These are phyloP conservation scores for Erethizon dorsatum DNA, from an alignment of 2,797 vertebrate species.

Conservation along the genomic window DNA sequence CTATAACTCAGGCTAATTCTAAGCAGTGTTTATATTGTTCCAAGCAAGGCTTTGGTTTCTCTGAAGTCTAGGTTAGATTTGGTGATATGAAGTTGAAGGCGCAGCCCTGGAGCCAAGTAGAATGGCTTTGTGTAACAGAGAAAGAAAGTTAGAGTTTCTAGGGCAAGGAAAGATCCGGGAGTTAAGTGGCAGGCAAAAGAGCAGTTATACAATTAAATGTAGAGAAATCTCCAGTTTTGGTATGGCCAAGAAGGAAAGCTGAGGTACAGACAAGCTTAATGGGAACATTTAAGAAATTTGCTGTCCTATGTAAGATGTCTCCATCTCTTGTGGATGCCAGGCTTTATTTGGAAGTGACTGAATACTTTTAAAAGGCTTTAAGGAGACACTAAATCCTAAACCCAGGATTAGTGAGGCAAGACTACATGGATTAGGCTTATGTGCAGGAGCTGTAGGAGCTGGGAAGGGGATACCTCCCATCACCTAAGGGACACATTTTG, in stretches of 20 bases:
- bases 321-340: not conserved
- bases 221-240: not conserved
- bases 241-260: not conserved
- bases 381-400: not conserved
- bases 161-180: not conserved
- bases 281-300: not conserved
- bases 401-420: not conserved
- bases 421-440: not conserved
- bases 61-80: not conserved
- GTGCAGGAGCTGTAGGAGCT: not conserved
- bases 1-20: not conserved
- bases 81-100: not conserved
- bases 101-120: not conserved
- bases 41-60: not conserved
- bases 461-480: not conserved
- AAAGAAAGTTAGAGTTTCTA: not conserved
- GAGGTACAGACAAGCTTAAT: not conserved
- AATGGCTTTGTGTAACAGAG: constrained; percentile 24
- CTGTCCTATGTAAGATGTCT: not conserved
- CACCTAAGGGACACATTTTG: not conserved
- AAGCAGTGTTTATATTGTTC: not conserved
- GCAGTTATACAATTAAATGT: not conserved
- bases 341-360: not conserved
- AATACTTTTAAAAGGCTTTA: not conserved
- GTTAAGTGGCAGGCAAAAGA: not conserved